Evolutionary conservation across 2,888 invertebrate genomes (phyloP), one percentile per base, ranked within the genome.

Genomic region (Ophion obscuratus): DNA sequence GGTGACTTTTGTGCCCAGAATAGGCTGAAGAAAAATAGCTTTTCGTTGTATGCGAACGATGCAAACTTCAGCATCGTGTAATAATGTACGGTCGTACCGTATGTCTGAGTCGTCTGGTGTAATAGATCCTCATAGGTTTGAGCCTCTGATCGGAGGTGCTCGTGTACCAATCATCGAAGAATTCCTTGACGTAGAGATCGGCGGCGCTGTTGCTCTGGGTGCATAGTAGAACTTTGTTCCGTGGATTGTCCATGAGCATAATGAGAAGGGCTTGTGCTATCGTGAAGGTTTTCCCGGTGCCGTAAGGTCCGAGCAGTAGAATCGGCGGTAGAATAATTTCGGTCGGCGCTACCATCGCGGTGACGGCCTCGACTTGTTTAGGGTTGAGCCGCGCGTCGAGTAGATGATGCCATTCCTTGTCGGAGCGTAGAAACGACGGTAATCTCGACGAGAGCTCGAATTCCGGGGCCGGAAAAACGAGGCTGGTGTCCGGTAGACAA

Each of bases 201-300:
- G 97, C 97, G 17, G 97, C 97, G 90, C 97, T 97, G 94, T 98
- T 98, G 73, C 97, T 97, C 94, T 98, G 97, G 2, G 98, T 98
- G 92, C 98, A 98, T 77, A 98, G 96, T 86, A 98, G 95, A 77
- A 98, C 96, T 91, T 96, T 95, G 40, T 96, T 96, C 27, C 96
- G 95, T 0, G 95, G 94, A 90, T 97, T 96, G 0, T 97, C 97
- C 89, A 95, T 95, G 10, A 94, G 84, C 31, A 93, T 87, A 10
- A 92, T 87, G 24, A 89, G 88, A 3, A 93, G 70, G 2, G 94
- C 93, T 84, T 96, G 96, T 0, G 97, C 97, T 88, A 98, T 94
- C 0, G 98, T 97, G 91, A 97, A 97, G 0, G 98, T 98, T 92
- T 98, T 98, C 0, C 98, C 98, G 0, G 98, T 98, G n/a, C 98